Conservation (phyloP, 2,888 invertebrate species). For the Platycheirus rosarum region DNA sequence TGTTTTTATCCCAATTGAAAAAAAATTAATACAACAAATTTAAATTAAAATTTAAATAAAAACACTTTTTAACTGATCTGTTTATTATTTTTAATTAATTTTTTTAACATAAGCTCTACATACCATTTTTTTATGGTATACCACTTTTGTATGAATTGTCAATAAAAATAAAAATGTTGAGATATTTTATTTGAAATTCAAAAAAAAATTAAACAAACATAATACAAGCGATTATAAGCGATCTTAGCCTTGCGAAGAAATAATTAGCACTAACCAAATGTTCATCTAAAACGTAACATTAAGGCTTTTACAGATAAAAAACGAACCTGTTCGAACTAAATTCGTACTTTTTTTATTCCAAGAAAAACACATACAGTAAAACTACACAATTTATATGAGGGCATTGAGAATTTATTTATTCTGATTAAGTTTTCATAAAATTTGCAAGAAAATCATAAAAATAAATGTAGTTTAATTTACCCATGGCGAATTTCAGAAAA, state of each 20-base stretch:
- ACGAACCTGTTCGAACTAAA: slow-evolving; percentile 16
- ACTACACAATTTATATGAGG: neutral
- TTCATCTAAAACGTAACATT: neutral
- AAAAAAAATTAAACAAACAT: slow-evolving; percentile 14
- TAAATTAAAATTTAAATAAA: too few relatives aligned
- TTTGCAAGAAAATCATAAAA: too few relatives aligned
- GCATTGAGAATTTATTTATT: neutral
- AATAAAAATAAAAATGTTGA: neutral
- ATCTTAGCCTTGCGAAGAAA: slow-evolving; percentile 25
- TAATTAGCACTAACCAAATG: slow-evolving; percentile 29
- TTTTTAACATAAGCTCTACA: too few relatives aligned
- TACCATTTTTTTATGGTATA: neutral
- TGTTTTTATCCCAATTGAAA: too few relatives aligned
- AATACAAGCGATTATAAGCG: slow-evolving; percentile 15
- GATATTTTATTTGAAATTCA: neutral
- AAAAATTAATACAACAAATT: too few relatives aligned
- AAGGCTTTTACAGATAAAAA: slow-evolving; percentile 26
- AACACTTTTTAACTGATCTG: too few relatives aligned
- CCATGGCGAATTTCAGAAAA: too few relatives aligned
- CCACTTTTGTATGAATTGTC: slow-evolving; percentile 4
- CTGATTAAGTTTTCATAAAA: too few relatives aligned
- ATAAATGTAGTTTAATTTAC: too few relatives aligned
- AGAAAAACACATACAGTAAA: neutral
- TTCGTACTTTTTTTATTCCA: slow-evolving; percentile 17
- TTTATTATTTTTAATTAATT: too few relatives aligned